Conservation (phyloP, 2,797 vertebrate genomes). For the Etheostoma nigrum region DNA sequence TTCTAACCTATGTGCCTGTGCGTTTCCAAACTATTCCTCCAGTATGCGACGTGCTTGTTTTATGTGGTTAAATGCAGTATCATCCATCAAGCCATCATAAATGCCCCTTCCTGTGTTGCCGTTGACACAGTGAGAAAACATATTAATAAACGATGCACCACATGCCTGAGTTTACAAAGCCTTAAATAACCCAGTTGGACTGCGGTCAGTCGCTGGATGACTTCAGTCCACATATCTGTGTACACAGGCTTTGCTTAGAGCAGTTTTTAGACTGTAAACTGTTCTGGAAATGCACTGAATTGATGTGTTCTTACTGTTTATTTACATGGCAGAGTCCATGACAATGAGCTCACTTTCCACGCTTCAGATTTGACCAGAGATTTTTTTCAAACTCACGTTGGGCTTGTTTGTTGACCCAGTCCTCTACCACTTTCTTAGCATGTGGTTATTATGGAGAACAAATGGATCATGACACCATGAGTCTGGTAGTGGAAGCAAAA, state of each 20-base stretch:
- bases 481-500: conserved; percentile 20
- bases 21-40: background rate
- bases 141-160: conserved; percentile 42
- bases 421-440: conserved; percentile 40
- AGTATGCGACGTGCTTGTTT: background rate
- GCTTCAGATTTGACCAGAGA: conserved; percentile 42
- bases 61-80: conserved; percentile 12
- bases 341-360: conserved; percentile 51
- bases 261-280: conserved; percentile 42
- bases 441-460: conserved; percentile 42
- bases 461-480: conserved; percentile 8
- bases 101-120: conserved; percentile 13
- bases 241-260: conserved; percentile 38
- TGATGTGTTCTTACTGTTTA: conserved; percentile 46
- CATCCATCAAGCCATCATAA: conserved; percentile 41
- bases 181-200: conserved; percentile 59
- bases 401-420: conserved; percentile 47
- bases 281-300: conserved; percentile 39
- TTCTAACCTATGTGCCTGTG: background rate
- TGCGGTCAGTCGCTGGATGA: conserved; percentile 51
- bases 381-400: conserved; percentile 52
- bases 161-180: conserved; percentile 50
- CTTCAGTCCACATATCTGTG: conserved; percentile 55
- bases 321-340: conserved; percentile 51
- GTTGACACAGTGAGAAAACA: conserved; percentile 41